These are phyloP conservation scores for Erpobdella octoculata DNA, from an alignment of 2,888 invertebrate genomes.

Conservation along the genomic window DNA sequence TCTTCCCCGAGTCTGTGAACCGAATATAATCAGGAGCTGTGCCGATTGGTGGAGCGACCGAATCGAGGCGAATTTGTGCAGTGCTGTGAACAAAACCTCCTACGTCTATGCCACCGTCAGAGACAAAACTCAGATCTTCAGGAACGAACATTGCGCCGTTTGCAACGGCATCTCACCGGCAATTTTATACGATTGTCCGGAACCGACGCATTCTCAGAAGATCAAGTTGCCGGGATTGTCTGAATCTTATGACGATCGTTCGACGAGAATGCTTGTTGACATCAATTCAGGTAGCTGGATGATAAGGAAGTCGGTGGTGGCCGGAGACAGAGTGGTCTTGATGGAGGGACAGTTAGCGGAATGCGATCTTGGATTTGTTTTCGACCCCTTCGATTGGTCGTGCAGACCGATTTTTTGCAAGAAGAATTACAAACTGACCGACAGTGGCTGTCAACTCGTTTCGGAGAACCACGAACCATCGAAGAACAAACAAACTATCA, in stretches of 20 bases:
- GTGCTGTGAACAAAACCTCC: conserved; percentile 35
- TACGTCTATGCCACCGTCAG: conserved; percentile 20
- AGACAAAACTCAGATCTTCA: conserved; percentile 34
- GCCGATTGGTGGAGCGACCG: background rate
- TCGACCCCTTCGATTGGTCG: conserved; percentile 35
- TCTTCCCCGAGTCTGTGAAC: background rate
- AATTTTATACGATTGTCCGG: conserved; percentile 33
- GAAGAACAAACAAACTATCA: background rate
- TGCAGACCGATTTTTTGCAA: conserved; percentile 35
- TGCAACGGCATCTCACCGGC: conserved; percentile 38
- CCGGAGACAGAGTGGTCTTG: no score
- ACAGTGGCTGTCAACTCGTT: background rate
- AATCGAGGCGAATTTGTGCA: conserved; percentile 21
- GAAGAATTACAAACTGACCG: conserved; percentile 1
- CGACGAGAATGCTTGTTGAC: conserved; percentile 7
- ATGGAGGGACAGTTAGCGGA: no score
- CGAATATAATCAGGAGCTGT: conserved; percentile 7
- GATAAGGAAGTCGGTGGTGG: conserved; percentile 1
- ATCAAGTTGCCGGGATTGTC: background rate
- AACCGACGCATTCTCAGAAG: conserved; percentile 32
- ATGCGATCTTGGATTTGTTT: conserved; percentile 33
- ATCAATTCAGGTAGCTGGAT: background rate
- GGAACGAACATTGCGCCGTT: conserved; percentile 42
- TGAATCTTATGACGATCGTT: background rate
- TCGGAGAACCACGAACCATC: background rate